Evolutionary conservation across 1,140 invertebrate species (phyloP).

Genomic region (Dendrolimus kikuchii): DNA sequence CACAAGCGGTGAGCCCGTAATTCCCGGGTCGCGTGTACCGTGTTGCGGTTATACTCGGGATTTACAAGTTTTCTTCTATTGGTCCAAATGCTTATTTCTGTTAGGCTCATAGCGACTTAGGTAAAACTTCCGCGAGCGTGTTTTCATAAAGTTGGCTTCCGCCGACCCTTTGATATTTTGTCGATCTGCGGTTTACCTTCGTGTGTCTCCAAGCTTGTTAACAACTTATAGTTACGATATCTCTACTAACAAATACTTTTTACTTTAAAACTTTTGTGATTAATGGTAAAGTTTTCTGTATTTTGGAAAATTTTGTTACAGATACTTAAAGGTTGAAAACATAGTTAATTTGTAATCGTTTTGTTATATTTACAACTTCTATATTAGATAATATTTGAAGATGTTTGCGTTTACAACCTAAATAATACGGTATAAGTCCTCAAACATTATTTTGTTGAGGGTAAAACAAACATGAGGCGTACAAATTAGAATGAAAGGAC

Average conservation of each 20-base stretch:
- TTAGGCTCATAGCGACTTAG: conserved; percentile 40
- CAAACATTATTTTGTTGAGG: too few relatives aligned
- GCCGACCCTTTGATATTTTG: conserved; percentile 28
- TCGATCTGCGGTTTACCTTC: conserved; percentile 23
- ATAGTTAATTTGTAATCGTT: too few relatives aligned
- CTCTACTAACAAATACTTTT: too few relatives aligned
- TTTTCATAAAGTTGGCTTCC: conserved; percentile 26
- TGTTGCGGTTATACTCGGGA: conserved; percentile 36
- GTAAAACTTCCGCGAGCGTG: conserved; percentile 32
- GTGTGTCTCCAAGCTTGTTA: conserved; percentile 1
- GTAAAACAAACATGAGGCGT: background rate
- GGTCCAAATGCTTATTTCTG: conserved; percentile 40
- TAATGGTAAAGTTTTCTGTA: too few relatives aligned
- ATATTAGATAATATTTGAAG: too few relatives aligned
- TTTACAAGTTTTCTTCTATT: conserved; percentile 58
- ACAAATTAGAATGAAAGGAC: conserved; percentile 27
- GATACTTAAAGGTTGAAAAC: too few relatives aligned
- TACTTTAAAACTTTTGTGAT: too few relatives aligned
- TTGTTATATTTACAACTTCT: too few relatives aligned
- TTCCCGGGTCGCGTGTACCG: conserved; percentile 45
- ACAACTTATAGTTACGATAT: too few relatives aligned
- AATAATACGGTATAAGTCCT: too few relatives aligned
- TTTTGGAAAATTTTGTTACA: too few relatives aligned
- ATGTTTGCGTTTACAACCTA: too few relatives aligned
- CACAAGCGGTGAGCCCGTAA: conserved; percentile 35